Evolutionary conservation across 2,888 invertebrate genomes (phyloP).

Genomic region (Brassicogethes aeneus): DNA sequence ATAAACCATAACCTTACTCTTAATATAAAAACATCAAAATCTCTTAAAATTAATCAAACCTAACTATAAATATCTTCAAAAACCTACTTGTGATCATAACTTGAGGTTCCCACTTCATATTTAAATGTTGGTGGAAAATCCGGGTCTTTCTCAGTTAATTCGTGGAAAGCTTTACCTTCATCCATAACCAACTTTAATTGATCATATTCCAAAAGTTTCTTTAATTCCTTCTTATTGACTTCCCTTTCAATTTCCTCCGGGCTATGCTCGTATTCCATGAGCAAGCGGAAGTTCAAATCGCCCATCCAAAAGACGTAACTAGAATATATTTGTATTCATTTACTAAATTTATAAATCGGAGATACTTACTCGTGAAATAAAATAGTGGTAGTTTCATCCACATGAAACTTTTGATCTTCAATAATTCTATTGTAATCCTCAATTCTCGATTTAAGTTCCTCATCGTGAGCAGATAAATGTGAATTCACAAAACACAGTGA

Average conservation of each 20-base stretch:
- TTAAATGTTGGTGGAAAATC: constrained; percentile 85
- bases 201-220: constrained; percentile 62
- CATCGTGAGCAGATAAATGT: constrained; percentile 85
- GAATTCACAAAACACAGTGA: constrained; percentile 83
- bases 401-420: constrained; percentile 71
- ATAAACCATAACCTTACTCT: constrained; percentile 24
- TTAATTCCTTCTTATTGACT: constrained; percentile 56
- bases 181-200: constrained; percentile 62
- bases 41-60: constrained; percentile 4
- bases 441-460: constrained; percentile 73
- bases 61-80: constrained; percentile 14
- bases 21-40: background rate
- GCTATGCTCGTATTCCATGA: constrained; percentile 52
- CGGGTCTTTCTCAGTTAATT: constrained; percentile 63
- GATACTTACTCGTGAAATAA: constrained; percentile 79
- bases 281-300: constrained; percentile 78
- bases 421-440: constrained; percentile 83
- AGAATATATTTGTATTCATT: constrained; percentile 24
- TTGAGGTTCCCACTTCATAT: constrained; percentile 63
- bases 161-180: constrained; percentile 72
- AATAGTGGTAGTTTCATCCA: constrained; percentile 70
- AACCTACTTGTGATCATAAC: constrained; percentile 75
- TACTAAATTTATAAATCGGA: background rate
- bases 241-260: constrained; percentile 59
- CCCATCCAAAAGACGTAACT: constrained; percentile 90